phyloP scores from a whole-genome alignment of 2,888 invertebrate species.

The Tetheella fluctuosa region DNA sequence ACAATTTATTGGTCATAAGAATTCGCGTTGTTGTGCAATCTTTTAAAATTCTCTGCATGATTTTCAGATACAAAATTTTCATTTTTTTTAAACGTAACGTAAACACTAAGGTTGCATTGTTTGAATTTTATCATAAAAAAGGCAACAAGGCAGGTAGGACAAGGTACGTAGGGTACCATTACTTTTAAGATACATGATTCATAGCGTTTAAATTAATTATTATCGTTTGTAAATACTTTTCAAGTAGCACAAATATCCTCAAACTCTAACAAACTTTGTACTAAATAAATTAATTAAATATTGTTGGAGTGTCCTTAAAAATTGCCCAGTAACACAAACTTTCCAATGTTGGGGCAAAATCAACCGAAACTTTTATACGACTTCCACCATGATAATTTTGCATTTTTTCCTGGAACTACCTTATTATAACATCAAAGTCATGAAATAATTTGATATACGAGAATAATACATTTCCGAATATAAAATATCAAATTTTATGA shows the following conservation, averaged over 20 bases:
- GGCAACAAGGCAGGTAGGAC: too few relatives aligned
- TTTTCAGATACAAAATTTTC: too few relatives aligned
- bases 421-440: slow-evolving; percentile 15
- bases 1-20: too few relatives aligned
- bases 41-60: too few relatives aligned
- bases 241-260: neutral
- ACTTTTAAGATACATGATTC: too few relatives aligned
- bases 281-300: slow-evolving; percentile 28
- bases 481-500: slow-evolving; percentile 60
- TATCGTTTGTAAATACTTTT: neutral
- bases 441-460: neutral
- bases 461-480: slow-evolving; percentile 5
- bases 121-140: too few relatives aligned
- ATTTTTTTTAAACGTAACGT: too few relatives aligned
- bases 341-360: slow-evolving; percentile 19
- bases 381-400: slow-evolving; percentile 18
- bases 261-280: slow-evolving; percentile 16
- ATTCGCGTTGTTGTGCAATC: too few relatives aligned
- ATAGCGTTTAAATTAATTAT: neutral
- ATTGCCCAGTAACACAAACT: slow-evolving; percentile 23
- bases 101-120: too few relatives aligned
- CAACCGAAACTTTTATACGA: slow-evolving; percentile 24
- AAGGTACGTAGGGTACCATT: too few relatives aligned
- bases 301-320: slow-evolving; percentile 20
- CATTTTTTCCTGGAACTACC: slow-evolving; percentile 15